A percentile compares a stretch with the other conserved stretches of the same genome.
These are phyloP conservation scores for Patella depressa DNA, from an alignment of 2,888 invertebrate species.

Conservation along the genomic window DNA sequence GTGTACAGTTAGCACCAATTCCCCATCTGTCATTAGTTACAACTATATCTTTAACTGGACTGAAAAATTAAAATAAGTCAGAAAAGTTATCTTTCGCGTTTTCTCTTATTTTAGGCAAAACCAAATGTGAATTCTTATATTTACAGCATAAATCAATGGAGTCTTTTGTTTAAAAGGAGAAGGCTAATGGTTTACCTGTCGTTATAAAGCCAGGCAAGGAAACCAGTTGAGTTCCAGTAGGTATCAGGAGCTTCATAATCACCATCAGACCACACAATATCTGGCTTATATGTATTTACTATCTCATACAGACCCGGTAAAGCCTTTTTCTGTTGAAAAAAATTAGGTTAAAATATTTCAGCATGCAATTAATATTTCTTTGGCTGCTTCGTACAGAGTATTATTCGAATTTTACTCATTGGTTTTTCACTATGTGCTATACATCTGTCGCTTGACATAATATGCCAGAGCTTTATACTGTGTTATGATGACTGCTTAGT, in stretches of 20 bases:
- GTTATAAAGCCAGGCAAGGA: slow-evolving; percentile 72
- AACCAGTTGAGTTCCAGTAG: slow-evolving; percentile 70
- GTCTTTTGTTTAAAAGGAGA: background rate
- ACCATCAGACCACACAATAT: slow-evolving; percentile 67
- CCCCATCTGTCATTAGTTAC: slow-evolving; percentile 66
- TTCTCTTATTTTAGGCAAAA: too few species aligned
- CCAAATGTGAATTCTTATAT: too few species aligned
- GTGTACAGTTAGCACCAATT: slow-evolving; percentile 47
- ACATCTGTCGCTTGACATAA: too few species aligned
- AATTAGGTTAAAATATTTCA: background rate
- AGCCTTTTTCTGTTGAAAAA: slow-evolving; percentile 50
- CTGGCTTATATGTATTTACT: slow-evolving; percentile 60
- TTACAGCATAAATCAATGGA: too few species aligned
- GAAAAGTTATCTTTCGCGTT: too few species aligned
- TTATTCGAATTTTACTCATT: slow-evolving; percentile 21
- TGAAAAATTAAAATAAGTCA: background rate
- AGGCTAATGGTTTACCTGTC: slow-evolving; percentile 48
- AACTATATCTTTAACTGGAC: slow-evolving; percentile 54
- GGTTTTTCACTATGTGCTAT: too few species aligned
- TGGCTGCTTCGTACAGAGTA: background rate
- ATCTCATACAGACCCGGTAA: slow-evolving; percentile 80
- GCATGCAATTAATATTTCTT: background rate
- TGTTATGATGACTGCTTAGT: too few species aligned
- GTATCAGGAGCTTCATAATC: slow-evolving; percentile 78
- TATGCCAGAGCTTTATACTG: too few species aligned